phyloP scores from a whole-genome alignment of 2,888 invertebrate genomes.

The Micropterix aruncella region DNA sequence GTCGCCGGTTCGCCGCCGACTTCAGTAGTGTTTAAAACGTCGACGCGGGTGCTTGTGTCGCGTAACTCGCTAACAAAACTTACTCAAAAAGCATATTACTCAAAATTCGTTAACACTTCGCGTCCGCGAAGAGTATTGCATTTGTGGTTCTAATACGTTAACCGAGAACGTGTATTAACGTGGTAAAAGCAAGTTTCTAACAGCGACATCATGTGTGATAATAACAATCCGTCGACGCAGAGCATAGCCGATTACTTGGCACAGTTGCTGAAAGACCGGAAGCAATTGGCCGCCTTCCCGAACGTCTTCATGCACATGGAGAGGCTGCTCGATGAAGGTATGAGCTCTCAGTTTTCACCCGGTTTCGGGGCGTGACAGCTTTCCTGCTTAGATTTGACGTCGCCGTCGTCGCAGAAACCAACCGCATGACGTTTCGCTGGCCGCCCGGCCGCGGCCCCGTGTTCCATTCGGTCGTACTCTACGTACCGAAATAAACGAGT shows the following conservation, averaged over 20 bases:
- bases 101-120: conserved; percentile 32
- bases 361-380: background rate
- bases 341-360: background rate
- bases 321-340: conserved; percentile 98
- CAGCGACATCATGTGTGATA: conserved; percentile 39
- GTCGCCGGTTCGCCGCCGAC: conserved; percentile 14
- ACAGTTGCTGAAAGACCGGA: conserved; percentile 99
- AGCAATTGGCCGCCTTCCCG: conserved; percentile 98
- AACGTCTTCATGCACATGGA: conserved; percentile 99
- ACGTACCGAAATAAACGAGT: too few species aligned
- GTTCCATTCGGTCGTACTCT: too few species aligned
- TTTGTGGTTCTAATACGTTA: conserved; percentile 23
- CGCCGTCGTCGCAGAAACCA: background rate
- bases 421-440: background rate
- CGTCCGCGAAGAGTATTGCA: conserved; percentile 35
- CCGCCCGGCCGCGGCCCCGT: too few species aligned
- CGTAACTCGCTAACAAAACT: conserved; percentile 35
- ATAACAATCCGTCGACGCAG: conserved; percentile 65
- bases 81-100: conserved; percentile 17
- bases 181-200: conserved; percentile 24
- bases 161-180: conserved; percentile 21
- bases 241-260: conserved; percentile 99
- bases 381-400: background rate
- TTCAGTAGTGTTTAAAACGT: conserved; percentile 39
- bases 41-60: conserved; percentile 41